A percentile compares a stretch with the other conserved stretches of the same genome.
Conservation (phyloP, 64 coral and sea anemone genomes). For the Montipora foliosa region DNA sequence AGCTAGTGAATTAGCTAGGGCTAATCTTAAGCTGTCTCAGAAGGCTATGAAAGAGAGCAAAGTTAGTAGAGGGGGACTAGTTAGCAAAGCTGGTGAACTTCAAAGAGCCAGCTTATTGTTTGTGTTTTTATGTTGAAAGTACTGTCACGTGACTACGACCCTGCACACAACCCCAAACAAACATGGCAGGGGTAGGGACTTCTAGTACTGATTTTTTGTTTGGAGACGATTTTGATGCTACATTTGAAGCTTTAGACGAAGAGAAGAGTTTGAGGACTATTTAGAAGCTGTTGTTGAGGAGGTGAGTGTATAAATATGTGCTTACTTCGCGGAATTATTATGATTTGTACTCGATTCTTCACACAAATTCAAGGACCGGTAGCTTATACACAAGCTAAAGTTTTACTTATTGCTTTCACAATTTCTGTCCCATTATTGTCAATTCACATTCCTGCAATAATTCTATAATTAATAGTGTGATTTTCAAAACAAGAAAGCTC, state of each 20-base stretch:
- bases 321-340: background rate
- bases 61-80: constrained; percentile 4
- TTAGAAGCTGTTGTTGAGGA: constrained; percentile 25
- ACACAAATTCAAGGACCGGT: background rate
- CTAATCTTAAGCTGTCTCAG: no score
- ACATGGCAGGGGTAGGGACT: constrained; percentile 16
- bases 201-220: constrained; percentile 13
- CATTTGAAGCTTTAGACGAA: constrained; percentile 17
- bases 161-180: constrained; percentile 21
- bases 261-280: constrained; percentile 41
- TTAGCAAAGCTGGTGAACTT: background rate
- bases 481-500: background rate
- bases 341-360: constrained; percentile 1
- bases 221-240: constrained; percentile 34
- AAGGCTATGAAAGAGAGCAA: background rate
- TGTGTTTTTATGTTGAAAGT: background rate
- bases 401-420: background rate
- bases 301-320: constrained; percentile 1
- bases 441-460: background rate
- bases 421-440: background rate
- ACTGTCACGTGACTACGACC: background rate
- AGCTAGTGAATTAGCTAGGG: no score
- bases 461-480: background rate
- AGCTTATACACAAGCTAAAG: constrained; percentile 1
- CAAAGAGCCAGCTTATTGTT: constrained; percentile 10